These are phyloP conservation scores for Boloria selene DNA, from an alignment of 2,888 invertebrate genomes.

Conservation along the genomic window DNA sequence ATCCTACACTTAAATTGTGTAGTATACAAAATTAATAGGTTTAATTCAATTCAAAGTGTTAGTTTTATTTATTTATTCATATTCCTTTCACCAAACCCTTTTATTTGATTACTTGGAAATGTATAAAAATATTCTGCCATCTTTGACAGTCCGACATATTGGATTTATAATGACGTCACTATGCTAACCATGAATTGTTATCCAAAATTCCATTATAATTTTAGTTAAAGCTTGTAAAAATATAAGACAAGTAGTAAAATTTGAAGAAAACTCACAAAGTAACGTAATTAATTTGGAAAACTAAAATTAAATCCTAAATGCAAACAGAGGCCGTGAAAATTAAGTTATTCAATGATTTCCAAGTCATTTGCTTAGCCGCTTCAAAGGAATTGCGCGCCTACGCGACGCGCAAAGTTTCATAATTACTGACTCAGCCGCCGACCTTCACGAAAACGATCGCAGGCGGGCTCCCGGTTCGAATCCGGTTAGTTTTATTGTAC, in stretches of 20 bases:
- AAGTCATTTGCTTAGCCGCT: constrained; percentile 29
- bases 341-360: constrained; percentile 32
- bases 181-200: too few relatives aligned
- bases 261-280: neutral
- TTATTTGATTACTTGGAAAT: too few relatives aligned
- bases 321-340: constrained; percentile 29
- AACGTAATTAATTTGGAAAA: neutral
- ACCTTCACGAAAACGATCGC: constrained; percentile 27
- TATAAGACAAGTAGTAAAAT: neutral
- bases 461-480: constrained; percentile 25
- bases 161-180: too few relatives aligned
- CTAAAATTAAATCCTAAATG: constrained; percentile 8
- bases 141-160: too few relatives aligned
- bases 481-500: constrained; percentile 9
- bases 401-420: constrained; percentile 29
- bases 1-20: too few relatives aligned
- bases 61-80: too few relatives aligned
- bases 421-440: constrained; percentile 34
- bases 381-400: constrained; percentile 37
- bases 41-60: too few relatives aligned
- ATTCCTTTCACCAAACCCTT: too few relatives aligned
- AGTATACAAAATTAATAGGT: too few relatives aligned
- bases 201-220: too few relatives aligned
- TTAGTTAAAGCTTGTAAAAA: too few relatives aligned
- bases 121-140: too few relatives aligned